These are phyloP conservation scores for Tetrao urogallus DNA, from an alignment of 2,113 vertebrate species.

Conservation along the genomic window DNA sequence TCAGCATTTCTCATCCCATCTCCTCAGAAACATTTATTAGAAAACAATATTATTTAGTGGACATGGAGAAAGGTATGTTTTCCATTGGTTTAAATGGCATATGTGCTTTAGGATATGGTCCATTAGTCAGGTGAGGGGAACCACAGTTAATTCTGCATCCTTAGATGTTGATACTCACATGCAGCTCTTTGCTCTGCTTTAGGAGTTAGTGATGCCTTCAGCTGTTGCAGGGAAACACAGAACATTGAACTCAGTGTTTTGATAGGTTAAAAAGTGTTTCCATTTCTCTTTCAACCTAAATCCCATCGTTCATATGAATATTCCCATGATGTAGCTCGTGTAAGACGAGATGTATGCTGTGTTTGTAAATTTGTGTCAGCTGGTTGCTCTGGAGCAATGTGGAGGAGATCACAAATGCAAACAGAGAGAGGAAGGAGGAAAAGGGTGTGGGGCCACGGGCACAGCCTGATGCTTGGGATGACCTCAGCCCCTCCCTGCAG, in stretches of 20 bases:
- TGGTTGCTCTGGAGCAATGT: background rate
- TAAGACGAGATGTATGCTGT: background rate
- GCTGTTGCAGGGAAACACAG: background rate
- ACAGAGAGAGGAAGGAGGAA: background rate
- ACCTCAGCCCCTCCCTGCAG: too few species aligned
- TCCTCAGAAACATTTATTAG: accelerated
- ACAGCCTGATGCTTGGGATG: too few species aligned
- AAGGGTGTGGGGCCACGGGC: accelerated
- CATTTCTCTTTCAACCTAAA: background rate
- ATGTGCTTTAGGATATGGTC: accelerated
- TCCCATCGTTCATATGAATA: background rate
- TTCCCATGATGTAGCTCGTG: accelerated
- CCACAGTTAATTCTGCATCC: background rate
- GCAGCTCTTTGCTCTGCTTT: slow-evolving; percentile 25
- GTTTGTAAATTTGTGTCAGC: background rate
- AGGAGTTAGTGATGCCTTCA: background rate
- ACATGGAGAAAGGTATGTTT: background rate
- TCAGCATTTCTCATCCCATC: accelerated
- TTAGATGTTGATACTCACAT: background rate
- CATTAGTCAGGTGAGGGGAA: accelerated
- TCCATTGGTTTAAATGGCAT: background rate
- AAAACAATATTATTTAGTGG: background rate
- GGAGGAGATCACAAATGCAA: accelerated
- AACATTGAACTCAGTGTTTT: background rate
- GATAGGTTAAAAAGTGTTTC: slow-evolving; percentile 10